A percentile compares a stretch with the other conserved stretches of the same genome.
Evolutionary conservation across 2,113 vertebrate genomes (phyloP).

Genomic region (Martes martes): DNA sequence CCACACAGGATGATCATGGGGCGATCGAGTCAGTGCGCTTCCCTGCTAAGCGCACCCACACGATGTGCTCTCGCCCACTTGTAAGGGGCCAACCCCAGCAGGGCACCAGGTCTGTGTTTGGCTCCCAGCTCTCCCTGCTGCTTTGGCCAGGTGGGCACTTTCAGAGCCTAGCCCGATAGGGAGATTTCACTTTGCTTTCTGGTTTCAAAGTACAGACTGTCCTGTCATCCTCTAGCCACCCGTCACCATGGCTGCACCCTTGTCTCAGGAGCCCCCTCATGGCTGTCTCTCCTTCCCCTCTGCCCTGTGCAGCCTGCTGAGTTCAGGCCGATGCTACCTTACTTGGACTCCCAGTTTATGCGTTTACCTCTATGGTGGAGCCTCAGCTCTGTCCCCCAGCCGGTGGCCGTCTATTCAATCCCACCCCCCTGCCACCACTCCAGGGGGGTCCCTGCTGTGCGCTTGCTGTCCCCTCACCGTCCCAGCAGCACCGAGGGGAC

Average conservation of each 20-base stretch:
- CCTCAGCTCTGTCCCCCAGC: not conserved
- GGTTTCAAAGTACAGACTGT: not conserved
- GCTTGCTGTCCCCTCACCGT: no score
- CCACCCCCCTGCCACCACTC: not conserved
- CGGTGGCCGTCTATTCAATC: not conserved
- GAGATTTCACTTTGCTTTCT: not conserved
- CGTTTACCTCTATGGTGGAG: not conserved
- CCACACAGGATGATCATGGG: accelerated
- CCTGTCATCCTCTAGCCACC: not conserved
- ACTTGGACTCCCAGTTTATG: not conserved
- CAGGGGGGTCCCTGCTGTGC: not conserved
- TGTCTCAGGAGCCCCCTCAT: not conserved
- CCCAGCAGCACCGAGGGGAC: not conserved
- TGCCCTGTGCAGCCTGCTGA: no score
- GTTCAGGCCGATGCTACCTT: not conserved
- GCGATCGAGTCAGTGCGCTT: accelerated
- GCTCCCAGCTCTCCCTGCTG: not conserved
- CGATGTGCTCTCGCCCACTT: accelerated
- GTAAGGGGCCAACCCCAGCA: accelerated
- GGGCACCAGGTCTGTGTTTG: not conserved
- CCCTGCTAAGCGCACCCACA: not conserved
- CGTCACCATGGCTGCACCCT: not conserved
- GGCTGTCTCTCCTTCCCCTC: not conserved
- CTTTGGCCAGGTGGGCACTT: accelerated
- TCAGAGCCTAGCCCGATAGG: not conserved